These are phyloP conservation scores for Amia ocellicauda DNA, from an alignment of 2,113 vertebrate species.

Conservation along the genomic window DNA sequence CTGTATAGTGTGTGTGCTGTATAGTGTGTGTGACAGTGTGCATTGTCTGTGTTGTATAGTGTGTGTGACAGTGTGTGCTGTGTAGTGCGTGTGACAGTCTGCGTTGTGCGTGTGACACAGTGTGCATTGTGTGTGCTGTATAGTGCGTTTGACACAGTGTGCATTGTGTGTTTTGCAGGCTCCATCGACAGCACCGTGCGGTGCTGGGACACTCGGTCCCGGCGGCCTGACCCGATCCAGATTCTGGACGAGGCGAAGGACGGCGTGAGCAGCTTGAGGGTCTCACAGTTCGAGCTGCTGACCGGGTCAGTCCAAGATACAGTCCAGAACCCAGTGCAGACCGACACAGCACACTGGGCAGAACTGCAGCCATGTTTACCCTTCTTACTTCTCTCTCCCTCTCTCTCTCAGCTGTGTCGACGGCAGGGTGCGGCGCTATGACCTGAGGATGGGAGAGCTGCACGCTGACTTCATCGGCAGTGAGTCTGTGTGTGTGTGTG, in stretches of 20 bases:
- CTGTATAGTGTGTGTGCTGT: too few relatives aligned
- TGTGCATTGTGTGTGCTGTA: too few relatives aligned
- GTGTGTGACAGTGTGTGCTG: background rate
- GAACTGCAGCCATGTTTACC: background rate
- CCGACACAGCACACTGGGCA: too few relatives aligned
- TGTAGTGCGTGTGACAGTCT: too few relatives aligned
- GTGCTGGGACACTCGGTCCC: slow-evolving; percentile 88
- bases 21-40: too few relatives aligned
- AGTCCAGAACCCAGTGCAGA: too few relatives aligned
- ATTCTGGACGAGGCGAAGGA: slow-evolving; percentile 80
- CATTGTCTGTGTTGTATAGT: too few relatives aligned
- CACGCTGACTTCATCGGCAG: slow-evolving; percentile 82
- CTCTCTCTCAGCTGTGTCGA: background rate
- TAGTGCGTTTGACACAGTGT: background rate
- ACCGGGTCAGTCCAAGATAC: slow-evolving; percentile 72
- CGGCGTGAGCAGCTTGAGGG: slow-evolving; percentile 83
- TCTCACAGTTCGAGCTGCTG: slow-evolving; percentile 79
- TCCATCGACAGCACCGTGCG: slow-evolving; percentile 83
- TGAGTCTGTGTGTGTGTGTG: slow-evolving; percentile 53
- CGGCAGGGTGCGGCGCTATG: slow-evolving; percentile 65
- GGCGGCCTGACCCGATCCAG: slow-evolving; percentile 76
- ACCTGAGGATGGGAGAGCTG: slow-evolving; percentile 83
- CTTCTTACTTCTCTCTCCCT: background rate
- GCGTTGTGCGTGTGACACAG: too few relatives aligned
- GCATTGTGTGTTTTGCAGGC: slow-evolving; percentile 56